These are phyloP conservation scores for Pionites leucogaster DNA, from an alignment of 2,113 vertebrate species.

Conservation along the genomic window DNA sequence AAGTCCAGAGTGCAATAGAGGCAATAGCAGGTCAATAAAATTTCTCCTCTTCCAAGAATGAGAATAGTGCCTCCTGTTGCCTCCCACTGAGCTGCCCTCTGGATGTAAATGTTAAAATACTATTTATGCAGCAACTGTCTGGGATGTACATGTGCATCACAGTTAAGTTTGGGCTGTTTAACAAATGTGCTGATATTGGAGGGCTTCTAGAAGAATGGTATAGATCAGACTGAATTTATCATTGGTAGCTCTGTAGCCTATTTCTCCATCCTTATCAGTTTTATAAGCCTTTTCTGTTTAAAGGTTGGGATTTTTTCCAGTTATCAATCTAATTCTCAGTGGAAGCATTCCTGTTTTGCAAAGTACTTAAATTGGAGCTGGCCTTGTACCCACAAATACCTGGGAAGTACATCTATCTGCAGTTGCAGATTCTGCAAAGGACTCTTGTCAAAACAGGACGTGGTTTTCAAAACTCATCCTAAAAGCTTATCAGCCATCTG, in stretches of 20 bases:
- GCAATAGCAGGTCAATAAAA: neutral
- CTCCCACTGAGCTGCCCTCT: neutral
- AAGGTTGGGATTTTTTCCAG: neutral
- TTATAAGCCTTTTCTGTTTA: neutral
- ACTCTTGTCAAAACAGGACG: slow-evolving; percentile 2
- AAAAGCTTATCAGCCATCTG: slow-evolving; percentile 1
- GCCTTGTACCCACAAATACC: neutral
- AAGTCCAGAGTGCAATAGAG: neutral
- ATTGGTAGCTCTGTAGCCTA: neutral
- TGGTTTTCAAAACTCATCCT: slow-evolving; percentile 24
- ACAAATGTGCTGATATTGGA: neutral
- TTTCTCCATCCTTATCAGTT: neutral
- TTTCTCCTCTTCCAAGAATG: neutral
- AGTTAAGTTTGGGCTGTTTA: neutral
- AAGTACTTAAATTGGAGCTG: neutral
- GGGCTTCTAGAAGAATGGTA: neutral
- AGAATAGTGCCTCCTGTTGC: neutral
- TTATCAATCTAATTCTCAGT: neutral
- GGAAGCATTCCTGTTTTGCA: neutral
- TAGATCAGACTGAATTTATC: neutral
- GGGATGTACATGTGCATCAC: neutral
- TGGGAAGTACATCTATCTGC: neutral
- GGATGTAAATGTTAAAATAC: neutral
- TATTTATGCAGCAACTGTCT: neutral
- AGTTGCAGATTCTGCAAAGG: neutral